These are phyloP conservation scores for Spisula solida DNA, from an alignment of 2,888 invertebrate species.

Conservation along the genomic window DNA sequence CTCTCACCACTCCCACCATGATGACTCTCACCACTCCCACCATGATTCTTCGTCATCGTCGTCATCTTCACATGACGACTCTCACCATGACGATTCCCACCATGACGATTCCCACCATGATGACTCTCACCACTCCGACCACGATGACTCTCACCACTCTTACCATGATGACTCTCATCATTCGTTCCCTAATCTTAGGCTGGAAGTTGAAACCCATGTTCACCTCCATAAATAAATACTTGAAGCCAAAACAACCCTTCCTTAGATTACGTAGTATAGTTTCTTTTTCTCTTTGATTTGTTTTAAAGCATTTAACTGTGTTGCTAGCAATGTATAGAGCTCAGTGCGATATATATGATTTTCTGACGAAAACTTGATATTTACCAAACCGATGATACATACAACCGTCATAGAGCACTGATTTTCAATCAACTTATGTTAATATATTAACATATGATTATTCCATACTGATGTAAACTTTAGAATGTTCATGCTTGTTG, in stretches of 20 bases:
- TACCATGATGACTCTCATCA: neutral
- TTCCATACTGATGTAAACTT: no score
- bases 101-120: neutral
- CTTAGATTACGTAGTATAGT: neutral
- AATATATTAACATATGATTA: no score
- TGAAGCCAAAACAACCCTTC: neutral
- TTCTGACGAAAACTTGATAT: no score
- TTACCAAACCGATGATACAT: no score
- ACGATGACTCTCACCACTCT: neutral
- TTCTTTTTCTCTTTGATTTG: no score
- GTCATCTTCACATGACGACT: neutral
- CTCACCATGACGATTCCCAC: neutral
- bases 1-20: neutral
- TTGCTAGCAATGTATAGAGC: no score
- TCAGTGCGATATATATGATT: no score
- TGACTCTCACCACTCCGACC: neutral
- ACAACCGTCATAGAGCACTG: no score
- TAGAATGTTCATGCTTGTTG: no score
- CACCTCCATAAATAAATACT: neutral
- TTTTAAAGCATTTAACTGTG: no score
- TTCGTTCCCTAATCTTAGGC: neutral
- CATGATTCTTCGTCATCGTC: neutral
- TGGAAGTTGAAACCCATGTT: conserved; percentile 4
- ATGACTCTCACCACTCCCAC: neutral
- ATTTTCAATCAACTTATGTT: no score